These are phyloP conservation scores for Ornithoptera priamus DNA, from an alignment of 2,888 invertebrate genomes.

Conservation along the genomic window DNA sequence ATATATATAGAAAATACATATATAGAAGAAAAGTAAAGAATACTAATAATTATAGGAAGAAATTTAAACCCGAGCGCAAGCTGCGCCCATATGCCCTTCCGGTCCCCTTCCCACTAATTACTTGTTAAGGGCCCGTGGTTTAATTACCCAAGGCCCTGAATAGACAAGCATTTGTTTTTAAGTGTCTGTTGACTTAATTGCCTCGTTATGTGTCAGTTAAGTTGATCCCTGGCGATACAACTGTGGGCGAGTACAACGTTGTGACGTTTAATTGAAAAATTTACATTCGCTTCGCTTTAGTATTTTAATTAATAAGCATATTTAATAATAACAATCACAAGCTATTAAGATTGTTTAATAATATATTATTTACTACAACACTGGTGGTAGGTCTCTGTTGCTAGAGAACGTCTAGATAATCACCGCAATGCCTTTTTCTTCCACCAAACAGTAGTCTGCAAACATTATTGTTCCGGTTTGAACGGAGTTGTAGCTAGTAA, in stretches of 20 bases:
- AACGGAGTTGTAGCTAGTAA: too few species aligned
- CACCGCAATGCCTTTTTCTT: too few species aligned
- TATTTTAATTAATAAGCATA: too few species aligned
- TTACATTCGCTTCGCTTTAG: not conserved
- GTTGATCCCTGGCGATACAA: not conserved
- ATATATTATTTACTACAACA: too few species aligned
- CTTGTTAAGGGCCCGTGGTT: slow-evolving; percentile 51
- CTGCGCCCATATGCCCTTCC: slow-evolving; percentile 65
- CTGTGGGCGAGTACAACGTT: not conserved
- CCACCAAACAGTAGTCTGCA: too few species aligned
- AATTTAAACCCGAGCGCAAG: slow-evolving; percentile 58
- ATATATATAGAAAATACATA: not conserved
- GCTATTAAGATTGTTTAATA: too few species aligned
- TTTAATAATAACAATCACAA: too few species aligned
- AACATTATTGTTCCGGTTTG: too few species aligned
- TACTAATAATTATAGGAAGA: slow-evolving; percentile 40
- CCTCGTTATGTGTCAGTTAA: slow-evolving; percentile 17
- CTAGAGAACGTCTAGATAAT: too few species aligned
- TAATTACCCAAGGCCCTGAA: slow-evolving; percentile 46
- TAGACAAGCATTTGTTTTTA: slow-evolving; percentile 40
- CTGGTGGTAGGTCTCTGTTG: too few species aligned
- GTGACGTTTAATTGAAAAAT: not conserved
- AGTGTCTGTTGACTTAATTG: slow-evolving; percentile 30
- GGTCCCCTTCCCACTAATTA: slow-evolving; percentile 63
- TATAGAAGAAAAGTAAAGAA: slow-evolving; percentile 12